These are phyloP conservation scores for Eleginops maclovinus DNA, from an alignment of 2,113 vertebrate genomes.

Conservation along the genomic window DNA sequence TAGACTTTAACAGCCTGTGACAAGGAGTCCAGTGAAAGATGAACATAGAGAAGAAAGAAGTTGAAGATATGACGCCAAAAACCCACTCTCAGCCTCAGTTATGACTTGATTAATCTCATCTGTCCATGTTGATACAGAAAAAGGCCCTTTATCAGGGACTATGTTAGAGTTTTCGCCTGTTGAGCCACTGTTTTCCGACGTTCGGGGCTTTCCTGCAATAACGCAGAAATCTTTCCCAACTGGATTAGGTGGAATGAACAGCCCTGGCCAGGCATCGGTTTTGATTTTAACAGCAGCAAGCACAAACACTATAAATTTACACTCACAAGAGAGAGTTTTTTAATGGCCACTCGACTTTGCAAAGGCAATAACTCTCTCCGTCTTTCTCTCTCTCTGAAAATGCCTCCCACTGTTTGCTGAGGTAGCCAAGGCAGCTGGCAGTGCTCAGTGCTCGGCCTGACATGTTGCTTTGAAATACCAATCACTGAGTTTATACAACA, in stretches of 20 bases:
- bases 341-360: slow-evolving; percentile 89
- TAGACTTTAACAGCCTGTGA: slow-evolving; percentile 68
- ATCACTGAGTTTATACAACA: slow-evolving; percentile 98
- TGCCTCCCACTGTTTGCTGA: slow-evolving; percentile 75
- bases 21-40: slow-evolving; percentile 16
- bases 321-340: slow-evolving; percentile 91
- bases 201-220: slow-evolving; percentile 56
- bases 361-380: slow-evolving; percentile 84
- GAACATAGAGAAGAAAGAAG: slow-evolving; percentile 10
- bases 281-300: slow-evolving; percentile 96
- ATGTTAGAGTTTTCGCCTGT: slow-evolving; percentile 14
- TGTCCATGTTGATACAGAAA: slow-evolving; percentile 39
- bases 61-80: slow-evolving; percentile 37
- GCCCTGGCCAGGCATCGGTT: slow-evolving; percentile 89
- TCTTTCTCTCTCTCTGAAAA: slow-evolving; percentile 54
- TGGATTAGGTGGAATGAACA: slow-evolving; percentile 81
- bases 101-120: slow-evolving; percentile 47
- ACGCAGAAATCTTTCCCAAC: slow-evolving; percentile 48
- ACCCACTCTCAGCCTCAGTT: slow-evolving; percentile 34
- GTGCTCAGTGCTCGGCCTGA: slow-evolving; percentile 89
- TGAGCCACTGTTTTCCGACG: slow-evolving; percentile 63
- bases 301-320: slow-evolving; percentile 98
- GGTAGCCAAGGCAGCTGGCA: slow-evolving; percentile 89
- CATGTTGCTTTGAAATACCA: slow-evolving; percentile 97
- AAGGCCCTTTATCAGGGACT: slow-evolving; percentile 35